phyloP scores from a whole-genome alignment of 2,888 invertebrate species.

The Drosophila planitibia region DNA sequence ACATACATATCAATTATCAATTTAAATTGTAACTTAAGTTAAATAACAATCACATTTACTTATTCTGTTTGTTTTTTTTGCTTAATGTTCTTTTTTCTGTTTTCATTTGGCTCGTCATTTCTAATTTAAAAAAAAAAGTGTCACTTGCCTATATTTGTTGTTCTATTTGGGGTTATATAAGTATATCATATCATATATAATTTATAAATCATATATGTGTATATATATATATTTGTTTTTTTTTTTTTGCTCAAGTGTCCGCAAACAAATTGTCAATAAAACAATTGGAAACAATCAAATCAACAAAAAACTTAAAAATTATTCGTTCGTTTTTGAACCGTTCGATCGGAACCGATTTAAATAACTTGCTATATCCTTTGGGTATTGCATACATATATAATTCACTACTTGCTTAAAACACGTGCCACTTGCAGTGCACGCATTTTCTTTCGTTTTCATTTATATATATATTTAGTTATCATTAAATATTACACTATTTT shows the following conservation, averaged over 20 bases:
- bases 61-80: slow-evolving; percentile 56
- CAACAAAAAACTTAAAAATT: slow-evolving; percentile 58
- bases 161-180: slow-evolving; percentile 58
- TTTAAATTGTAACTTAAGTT: slow-evolving; percentile 80
- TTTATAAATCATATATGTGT: slow-evolving; percentile 10
- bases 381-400: slow-evolving; percentile 54
- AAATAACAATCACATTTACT: slow-evolving; percentile 85
- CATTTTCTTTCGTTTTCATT: slow-evolving; percentile 23
- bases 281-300: slow-evolving; percentile 66
- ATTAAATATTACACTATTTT: slow-evolving; percentile 62
- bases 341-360: slow-evolving; percentile 37
- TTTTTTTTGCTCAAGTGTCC: slow-evolving; percentile 10
- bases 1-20: slow-evolving; percentile 57
- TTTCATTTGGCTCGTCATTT: slow-evolving; percentile 28
- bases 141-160: slow-evolving; percentile 40
- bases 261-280: slow-evolving; percentile 74
- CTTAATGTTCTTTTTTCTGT: slow-evolving; percentile 24
- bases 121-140: slow-evolving; percentile 51
- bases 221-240: not conserved
- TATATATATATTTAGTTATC: slow-evolving; percentile 57
- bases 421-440: slow-evolving; percentile 69
- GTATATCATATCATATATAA: slow-evolving; percentile 32
- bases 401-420: slow-evolving; percentile 65
- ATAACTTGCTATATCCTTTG: slow-evolving; percentile 67
- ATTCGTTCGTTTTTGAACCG: slow-evolving; percentile 21